These are phyloP conservation scores for Melanophora roralis DNA, from an alignment of 2,888 invertebrate genomes.

Conservation along the genomic window DNA sequence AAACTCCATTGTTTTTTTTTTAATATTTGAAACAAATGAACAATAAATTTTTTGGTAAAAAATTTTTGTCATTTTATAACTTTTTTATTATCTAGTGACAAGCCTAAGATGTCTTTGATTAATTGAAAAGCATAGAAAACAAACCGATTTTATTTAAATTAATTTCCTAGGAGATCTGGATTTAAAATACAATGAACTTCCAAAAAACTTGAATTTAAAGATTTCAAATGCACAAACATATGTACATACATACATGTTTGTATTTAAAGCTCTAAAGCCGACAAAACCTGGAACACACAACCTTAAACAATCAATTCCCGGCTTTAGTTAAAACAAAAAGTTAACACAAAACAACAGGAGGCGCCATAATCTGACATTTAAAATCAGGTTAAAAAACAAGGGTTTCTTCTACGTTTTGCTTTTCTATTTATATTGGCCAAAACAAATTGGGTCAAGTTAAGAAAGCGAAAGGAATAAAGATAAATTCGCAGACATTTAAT, in stretches of 20 bases:
- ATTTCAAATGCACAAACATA: constrained; percentile 4
- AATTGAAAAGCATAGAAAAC: not conserved
- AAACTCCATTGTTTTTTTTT: no score
- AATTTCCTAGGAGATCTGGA: constrained; percentile 38
- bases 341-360: constrained; percentile 36
- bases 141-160: not conserved
- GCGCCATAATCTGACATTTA: constrained; percentile 59
- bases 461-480: not conserved
- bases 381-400: constrained; percentile 58
- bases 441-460: constrained; percentile 73
- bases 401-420: not conserved
- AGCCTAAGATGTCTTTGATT: not conserved
- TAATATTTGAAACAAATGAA: not conserved
- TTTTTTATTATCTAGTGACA: not conserved
- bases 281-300: not conserved
- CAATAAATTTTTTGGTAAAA: constrained; percentile 21
- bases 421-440: constrained; percentile 18
- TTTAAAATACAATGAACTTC: constrained; percentile 15
- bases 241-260: not conserved
- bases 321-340: not conserved
- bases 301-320: not conserved
- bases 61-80: constrained; percentile 14
- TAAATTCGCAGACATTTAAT: constrained; percentile 67
- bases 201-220: not conserved
- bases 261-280: not conserved